Evolutionary conservation across 2,888 invertebrate species (phyloP).

Genomic region (Lamellibrachia columna): DNA sequence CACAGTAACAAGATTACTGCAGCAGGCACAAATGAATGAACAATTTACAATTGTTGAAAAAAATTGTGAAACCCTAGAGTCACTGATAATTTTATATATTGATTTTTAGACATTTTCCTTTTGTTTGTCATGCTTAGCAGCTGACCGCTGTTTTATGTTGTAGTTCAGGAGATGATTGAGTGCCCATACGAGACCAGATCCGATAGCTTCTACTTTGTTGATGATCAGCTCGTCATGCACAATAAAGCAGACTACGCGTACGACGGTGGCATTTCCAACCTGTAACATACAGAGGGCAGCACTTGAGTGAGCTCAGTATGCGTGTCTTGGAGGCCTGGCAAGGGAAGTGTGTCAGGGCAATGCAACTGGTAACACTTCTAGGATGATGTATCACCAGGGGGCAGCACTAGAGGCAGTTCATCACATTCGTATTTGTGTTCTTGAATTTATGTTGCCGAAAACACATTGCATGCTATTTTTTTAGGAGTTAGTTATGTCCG

Average conservation of each 20-base stretch:
- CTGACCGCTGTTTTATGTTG: conserved; percentile 39
- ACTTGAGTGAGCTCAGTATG: background rate
- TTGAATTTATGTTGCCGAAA: background rate
- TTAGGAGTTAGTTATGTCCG: background rate
- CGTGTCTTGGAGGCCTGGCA: background rate
- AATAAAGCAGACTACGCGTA: conserved; percentile 99
- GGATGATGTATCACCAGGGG: background rate
- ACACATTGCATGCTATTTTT: background rate
- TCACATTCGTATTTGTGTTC: background rate
- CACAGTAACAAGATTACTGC: background rate
- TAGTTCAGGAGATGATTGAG: conserved; percentile 93
- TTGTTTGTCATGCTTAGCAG: background rate
- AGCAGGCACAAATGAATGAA: background rate
- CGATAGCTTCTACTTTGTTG: conserved; percentile 99
- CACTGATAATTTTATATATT: background rate
- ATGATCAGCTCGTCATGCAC: conserved; percentile 96
- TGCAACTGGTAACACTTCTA: background rate
- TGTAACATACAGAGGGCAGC: background rate
- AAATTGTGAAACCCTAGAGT: background rate
- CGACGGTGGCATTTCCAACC: conserved; percentile 51
- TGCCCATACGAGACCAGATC: conserved; percentile 96
- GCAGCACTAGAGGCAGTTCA: background rate
- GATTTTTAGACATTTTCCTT: background rate
- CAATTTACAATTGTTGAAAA: background rate
- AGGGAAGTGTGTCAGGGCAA: background rate